Percentiles rank a stretch among this genome's conserved stretches.
phyloP scores from a whole-genome alignment of 2,797 vertebrate genomes.

The Neostethus bicornis region DNA sequence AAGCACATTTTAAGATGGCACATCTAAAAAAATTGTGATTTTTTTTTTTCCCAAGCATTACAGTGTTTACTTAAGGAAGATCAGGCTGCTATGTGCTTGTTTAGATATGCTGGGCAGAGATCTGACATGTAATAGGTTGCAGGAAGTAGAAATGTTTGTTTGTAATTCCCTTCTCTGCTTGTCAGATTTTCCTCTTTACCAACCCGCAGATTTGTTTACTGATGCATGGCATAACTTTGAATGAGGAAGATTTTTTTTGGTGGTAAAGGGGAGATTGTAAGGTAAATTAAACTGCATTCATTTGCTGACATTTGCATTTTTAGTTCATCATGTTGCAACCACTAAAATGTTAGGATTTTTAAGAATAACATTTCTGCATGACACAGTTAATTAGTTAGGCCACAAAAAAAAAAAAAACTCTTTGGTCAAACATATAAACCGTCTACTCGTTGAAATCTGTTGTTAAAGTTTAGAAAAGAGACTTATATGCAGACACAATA shows the following conservation, averaged over 20 bases:
- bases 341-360: neutral
- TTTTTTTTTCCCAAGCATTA: neutral
- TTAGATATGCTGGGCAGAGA: neutral
- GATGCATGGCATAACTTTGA: neutral
- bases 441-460: no score
- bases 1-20: neutral
- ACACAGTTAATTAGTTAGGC: neutral
- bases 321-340: neutral
- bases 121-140: neutral
- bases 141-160: constrained; percentile 5
- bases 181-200: neutral
- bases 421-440: no score
- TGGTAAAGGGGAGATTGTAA: neutral
- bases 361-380: no score
- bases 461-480: no score
- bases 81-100: constrained; percentile 4
- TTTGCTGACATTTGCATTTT: neutral
- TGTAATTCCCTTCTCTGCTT: constrained; percentile 8
- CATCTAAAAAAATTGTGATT: neutral
- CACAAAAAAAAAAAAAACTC: no score
- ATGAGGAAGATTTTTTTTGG: neutral
- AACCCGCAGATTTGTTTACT: neutral
- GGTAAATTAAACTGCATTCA: neutral
- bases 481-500: no score
- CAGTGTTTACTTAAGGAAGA: constrained; percentile 1